Percentiles rank a stretch among this genome's conserved stretches.
These are phyloP conservation scores for Dendroctonus ponderosae DNA, from an alignment of 1,140 invertebrate genomes.

Conservation along the genomic window DNA sequence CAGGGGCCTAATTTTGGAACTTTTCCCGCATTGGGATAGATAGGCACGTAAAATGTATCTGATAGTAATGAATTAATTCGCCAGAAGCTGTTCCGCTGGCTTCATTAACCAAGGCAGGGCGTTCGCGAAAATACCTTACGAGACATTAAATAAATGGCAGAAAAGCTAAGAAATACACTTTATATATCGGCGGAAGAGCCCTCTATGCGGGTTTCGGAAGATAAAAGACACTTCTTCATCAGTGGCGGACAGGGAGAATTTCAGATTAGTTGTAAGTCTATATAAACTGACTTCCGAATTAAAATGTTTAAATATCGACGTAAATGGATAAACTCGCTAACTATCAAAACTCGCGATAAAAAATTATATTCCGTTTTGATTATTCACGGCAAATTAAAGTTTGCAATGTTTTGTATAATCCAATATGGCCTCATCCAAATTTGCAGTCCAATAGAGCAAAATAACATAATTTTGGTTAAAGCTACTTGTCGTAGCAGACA, in stretches of 20 bases:
- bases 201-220: constrained; percentile 26
- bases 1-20: constrained; percentile 21
- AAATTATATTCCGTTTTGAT: too few species aligned
- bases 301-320: too few species aligned
- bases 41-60: constrained; percentile 31
- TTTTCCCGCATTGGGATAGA: constrained; percentile 14
- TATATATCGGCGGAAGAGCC: constrained; percentile 29
- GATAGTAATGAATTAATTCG: constrained; percentile 34
- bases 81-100: constrained; percentile 17
- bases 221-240: constrained; percentile 28
- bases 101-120: constrained; percentile 28
- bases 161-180: constrained; percentile 34
- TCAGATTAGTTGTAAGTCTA: too few species aligned
- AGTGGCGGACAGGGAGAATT: constrained; percentile 6
- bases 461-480: too few species aligned
- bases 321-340: too few species aligned
- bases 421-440: too few species aligned
- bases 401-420: too few species aligned
- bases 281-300: too few species aligned
- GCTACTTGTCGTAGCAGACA: too few species aligned
- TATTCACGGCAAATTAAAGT: too few species aligned
- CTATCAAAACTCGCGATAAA: too few species aligned
- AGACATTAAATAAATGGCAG: constrained; percentile 34
- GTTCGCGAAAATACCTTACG: constrained; percentile 32
- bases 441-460: too few species aligned